phyloP scores from a whole-genome alignment of 2,797 vertebrate genomes.

The Crocodylus rhombifer region DNA sequence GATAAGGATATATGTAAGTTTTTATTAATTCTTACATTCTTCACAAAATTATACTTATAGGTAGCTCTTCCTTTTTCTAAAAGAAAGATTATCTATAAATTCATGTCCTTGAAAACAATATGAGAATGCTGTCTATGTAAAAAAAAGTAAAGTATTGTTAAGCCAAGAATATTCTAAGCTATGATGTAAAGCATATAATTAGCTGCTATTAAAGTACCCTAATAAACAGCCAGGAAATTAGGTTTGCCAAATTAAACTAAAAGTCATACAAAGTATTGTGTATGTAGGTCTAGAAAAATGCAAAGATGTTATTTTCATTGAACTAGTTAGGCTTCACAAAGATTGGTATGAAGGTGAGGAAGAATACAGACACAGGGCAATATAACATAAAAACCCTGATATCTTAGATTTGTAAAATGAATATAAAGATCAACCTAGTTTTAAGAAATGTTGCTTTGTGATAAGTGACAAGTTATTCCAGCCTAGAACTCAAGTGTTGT shows the following conservation, averaged over 20 bases:
- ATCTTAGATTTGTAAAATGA: neutral
- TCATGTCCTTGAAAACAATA: neutral
- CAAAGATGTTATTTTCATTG: neutral
- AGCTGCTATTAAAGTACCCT: neutral
- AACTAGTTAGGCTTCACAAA: neutral
- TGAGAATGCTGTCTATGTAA: neutral
- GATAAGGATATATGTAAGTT: neutral
- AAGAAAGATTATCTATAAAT: neutral
- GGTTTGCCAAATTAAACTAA: neutral
- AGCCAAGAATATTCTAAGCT: neutral
- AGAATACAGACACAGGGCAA: neutral
- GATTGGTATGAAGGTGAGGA: neutral
- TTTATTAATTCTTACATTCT: neutral
- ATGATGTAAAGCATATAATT: neutral
- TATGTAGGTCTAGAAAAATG: neutral
- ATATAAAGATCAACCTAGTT: neutral
- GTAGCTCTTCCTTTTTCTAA: neutral
- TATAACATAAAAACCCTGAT: neutral
- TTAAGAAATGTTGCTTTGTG: neutral
- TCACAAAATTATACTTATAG: neutral
- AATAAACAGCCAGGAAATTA: neutral
- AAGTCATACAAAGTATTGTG: neutral
- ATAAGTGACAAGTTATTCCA: neutral
- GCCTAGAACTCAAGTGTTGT: neutral
- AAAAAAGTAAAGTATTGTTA: neutral